These are phyloP conservation scores for Archips xylosteana DNA, from an alignment of 2,888 invertebrate species.

Conservation along the genomic window DNA sequence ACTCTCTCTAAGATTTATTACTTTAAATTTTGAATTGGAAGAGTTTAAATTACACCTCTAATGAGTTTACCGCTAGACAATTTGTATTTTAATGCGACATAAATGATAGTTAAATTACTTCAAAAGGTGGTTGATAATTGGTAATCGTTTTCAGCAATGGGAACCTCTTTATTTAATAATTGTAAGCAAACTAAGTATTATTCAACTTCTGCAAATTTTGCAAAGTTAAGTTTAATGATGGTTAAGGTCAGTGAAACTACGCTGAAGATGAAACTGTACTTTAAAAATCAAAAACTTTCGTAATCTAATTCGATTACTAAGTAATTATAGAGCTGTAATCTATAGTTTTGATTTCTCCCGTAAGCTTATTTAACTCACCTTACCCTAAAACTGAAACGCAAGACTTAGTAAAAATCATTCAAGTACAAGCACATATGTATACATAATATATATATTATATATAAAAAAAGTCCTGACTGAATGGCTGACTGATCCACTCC, in stretches of 20 bases:
- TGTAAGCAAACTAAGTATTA: background rate
- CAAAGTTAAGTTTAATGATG: too few relatives aligned
- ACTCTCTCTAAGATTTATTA: constrained; percentile 47
- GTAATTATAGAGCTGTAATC: too few relatives aligned
- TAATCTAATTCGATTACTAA: too few relatives aligned
- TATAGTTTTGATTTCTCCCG: too few relatives aligned
- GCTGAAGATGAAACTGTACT: too few relatives aligned
- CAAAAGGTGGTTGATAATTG: background rate
- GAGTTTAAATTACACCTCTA: constrained; percentile 39
- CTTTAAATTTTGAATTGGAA: constrained; percentile 44
- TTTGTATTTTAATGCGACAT: constrained; percentile 21
- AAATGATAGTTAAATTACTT: constrained; percentile 20
- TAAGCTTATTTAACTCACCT: too few relatives aligned
- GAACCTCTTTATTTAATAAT: background rate
- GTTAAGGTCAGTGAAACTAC: background rate
- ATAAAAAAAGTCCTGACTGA: too few relatives aligned
- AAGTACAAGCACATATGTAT: background rate
- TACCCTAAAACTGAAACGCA: too few relatives aligned
- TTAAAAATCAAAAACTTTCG: too few relatives aligned
- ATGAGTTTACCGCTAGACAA: constrained; percentile 30
- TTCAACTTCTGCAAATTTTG: too few relatives aligned
- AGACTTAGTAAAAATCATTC: background rate
- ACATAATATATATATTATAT: too few relatives aligned
- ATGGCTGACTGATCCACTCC: too few relatives aligned
- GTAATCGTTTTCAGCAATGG: background rate